Base-by-base conservation (phyloP, 2,888 invertebrate species). In the Xestia rhomboidea region DNA sequence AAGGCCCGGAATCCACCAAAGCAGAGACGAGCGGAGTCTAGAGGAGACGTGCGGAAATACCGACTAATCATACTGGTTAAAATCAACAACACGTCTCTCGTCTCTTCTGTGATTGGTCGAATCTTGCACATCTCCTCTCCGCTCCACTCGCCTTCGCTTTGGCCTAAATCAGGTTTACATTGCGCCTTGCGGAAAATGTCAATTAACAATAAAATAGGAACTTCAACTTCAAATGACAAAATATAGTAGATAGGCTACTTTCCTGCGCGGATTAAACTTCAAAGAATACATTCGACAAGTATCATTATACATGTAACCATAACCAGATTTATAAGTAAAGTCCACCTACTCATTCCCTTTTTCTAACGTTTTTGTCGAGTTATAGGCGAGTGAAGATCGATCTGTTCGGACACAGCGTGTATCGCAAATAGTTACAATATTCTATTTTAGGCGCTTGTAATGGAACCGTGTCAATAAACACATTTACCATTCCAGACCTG, bases 401-500 rank as follows among this genome's bases (percentile, higher is more conserved):
- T 79, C 64, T 66, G 73, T 73, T 80, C 73, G 57, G 73, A 77
- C 75, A 80, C 73, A 83, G 70, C 68, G 74, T 70, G 70, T 72
- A 76, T 84, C 70, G 68, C 78, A 76, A 77, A 85, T 78, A 71
- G 70, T 71, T 73, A 86, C 77, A 85, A 81, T 80, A 78, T 60
- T 79, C 88, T 85, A 85, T 84, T 87, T 81, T 78, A 72, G 81
- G 85, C 73, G 78, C 76, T 72, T 80, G 78, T 79, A 83, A 83
- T 82, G 84, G 86, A 89, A 86, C 85, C 84, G 84, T 88, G 87
- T 88, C 89, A 87, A 82, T 85, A 86, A 87, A 89, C 87, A 88
- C 81, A 87, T 87, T 85, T 77, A 82, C 79, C 72, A 79, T 79
- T 82, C 76, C 81, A 79, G 86, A 81, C 76, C 80, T 84, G 54